Base-by-base conservation (phyloP, 2,888 invertebrate species). In the Macaria notata region DNA sequence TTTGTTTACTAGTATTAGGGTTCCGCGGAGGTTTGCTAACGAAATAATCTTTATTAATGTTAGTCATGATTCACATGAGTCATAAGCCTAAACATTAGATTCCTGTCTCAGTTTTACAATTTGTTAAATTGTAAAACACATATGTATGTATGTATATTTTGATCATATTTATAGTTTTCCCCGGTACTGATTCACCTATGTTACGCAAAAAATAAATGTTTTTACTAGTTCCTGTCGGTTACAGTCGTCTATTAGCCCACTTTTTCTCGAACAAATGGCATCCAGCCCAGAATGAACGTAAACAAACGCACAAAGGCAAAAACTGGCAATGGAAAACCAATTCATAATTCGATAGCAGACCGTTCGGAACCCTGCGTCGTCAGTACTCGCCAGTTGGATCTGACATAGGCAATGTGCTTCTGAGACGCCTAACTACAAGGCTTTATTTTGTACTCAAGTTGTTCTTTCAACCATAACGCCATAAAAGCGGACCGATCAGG, bases 271-370 rank as follows among this genome's bases (percentile, higher is more conserved):
- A 38, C 6, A 38, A 8, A 38, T 38, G 8, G 6, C 5, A 38
- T 7, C 5, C 38, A 38, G 5, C 5, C 5, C 41, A 41, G 9
- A 41, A 41, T 9, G n/a, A 4, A 41, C 41, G n/a, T 8, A 41
- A 41, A 41, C 8, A n/a, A 33, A 6, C 7, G 48, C 7, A 56
- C 57, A 59, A 56, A 46, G 30, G 9, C 51, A 19, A 5, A 30
- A 30, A n/a, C 42, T 19, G 30, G n/a, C n/a, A 36, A 33, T 56
- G 31, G 65, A 64, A 70, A 72, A 41, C 19, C 50, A 31, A 68
- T 75, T 66, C 61, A 70, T 70, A 72, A 67, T 72, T 71, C 75
- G 75, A 76, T 73, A 72, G 65, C 71, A 69, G 71, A 66, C 64
- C 69, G 66, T 65, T 49, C 67, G 67, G 68, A 68, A 64, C 63